Conservation (phyloP, 2,888 invertebrate species). For the Microchrysa polita region DNA sequence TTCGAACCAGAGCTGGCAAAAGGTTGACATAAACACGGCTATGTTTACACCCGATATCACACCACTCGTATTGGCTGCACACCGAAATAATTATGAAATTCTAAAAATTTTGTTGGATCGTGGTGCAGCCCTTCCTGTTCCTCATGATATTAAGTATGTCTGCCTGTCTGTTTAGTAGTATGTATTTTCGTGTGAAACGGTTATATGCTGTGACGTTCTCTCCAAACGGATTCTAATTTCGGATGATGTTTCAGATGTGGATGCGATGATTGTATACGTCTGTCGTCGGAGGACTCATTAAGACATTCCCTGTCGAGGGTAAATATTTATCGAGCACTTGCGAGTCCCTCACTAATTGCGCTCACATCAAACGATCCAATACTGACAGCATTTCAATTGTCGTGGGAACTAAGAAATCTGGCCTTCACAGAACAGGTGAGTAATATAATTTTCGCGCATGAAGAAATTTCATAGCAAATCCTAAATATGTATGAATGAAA, state of each 20-base stretch:
- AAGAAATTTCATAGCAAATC: no score
- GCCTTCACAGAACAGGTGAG: conserved; percentile 84
- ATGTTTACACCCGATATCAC: conserved; percentile 94
- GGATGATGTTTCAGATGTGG: conserved; percentile 70
- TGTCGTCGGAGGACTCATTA: conserved; percentile 78
- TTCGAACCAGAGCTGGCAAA: conserved; percentile 83
- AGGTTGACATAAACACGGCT: conserved; percentile 81
- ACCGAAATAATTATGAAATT: conserved; percentile 95
- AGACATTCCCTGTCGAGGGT: conserved; percentile 88
- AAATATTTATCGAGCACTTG: conserved; percentile 91
- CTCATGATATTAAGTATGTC: conserved; percentile 81
- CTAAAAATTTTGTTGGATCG: conserved; percentile 91
- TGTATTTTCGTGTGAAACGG: not conserved
- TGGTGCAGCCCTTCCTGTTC: conserved; percentile 90
- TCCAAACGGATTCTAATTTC: not conserved
- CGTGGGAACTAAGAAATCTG: conserved; percentile 91
- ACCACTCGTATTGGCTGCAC: conserved; percentile 91
- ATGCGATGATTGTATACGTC: conserved; percentile 85
- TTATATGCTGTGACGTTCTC: no score
- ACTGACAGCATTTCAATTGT: conserved; percentile 91
- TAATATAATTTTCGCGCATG: no score
- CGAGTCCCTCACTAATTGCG: conserved; percentile 93
- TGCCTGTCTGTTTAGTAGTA: not conserved
- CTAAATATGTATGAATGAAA: no score
- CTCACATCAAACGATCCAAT: conserved; percentile 92